These are phyloP conservation scores for Antheraea pernyi DNA, from an alignment of 1,140 invertebrate species.

Conservation along the genomic window DNA sequence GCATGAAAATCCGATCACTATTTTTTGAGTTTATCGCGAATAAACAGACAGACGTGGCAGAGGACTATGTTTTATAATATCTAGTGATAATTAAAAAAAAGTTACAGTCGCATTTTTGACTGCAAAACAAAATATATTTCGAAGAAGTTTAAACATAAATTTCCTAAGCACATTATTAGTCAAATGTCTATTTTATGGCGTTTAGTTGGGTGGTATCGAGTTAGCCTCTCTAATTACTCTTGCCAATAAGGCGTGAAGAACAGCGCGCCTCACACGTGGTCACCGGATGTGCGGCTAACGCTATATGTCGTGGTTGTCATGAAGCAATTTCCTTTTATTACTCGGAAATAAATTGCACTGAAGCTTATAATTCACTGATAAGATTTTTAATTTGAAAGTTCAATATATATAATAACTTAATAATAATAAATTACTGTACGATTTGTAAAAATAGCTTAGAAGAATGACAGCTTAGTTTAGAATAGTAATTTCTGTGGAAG, in stretches of 20 bases:
- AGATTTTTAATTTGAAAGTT: no score
- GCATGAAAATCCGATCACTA: no score
- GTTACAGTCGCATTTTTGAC: no score
- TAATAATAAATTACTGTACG: no score
- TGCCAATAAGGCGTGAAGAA: constrained; percentile 58
- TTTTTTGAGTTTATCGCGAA: no score
- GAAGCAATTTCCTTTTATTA: background rate
- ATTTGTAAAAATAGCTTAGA: no score
- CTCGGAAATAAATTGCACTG: constrained; percentile 1
- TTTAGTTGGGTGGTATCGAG: constrained; percentile 19
- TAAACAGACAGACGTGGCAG: no score
- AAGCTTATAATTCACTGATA: background rate
- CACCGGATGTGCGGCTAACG: constrained; percentile 10
- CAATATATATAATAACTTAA: no score
- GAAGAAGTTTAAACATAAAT: background rate
- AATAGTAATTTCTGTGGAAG: background rate
- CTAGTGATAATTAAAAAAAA: no score
- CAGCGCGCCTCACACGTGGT: constrained; percentile 41
- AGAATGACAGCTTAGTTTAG: no score
- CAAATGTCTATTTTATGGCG: constrained; percentile 20
- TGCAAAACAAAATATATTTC: no score
- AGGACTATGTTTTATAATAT: no score
- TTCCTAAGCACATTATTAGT: constrained; percentile 11
- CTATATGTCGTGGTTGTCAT: constrained; percentile 8
- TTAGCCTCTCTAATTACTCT: constrained; percentile 40